phyloP scores from a whole-genome alignment of 2,113 vertebrate genomes.

The Spizaetus ornatus region DNA sequence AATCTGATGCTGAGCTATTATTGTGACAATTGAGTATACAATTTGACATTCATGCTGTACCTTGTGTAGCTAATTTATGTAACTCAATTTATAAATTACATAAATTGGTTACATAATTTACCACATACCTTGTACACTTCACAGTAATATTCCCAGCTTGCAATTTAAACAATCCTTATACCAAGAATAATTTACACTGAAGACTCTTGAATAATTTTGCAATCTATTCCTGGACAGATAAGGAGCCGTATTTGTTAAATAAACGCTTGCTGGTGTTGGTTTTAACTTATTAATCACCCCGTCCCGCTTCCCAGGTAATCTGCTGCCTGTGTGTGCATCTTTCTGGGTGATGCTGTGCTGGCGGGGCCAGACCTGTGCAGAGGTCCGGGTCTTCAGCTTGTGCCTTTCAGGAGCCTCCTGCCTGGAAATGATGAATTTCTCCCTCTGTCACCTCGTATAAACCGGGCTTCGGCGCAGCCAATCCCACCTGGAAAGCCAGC shows the following conservation, averaged over 20 bases:
- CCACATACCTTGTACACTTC: conserved; percentile 56
- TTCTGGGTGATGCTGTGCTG: not conserved
- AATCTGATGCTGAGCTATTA: conserved; percentile 48
- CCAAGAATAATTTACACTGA: conserved; percentile 30
- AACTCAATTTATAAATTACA: conserved; percentile 63
- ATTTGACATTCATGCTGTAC: conserved; percentile 51
- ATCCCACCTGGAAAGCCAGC: not conserved
- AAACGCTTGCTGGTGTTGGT: not conserved
- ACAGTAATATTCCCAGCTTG: conserved; percentile 47
- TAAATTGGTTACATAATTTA: conserved; percentile 58
- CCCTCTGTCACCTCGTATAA: not conserved
- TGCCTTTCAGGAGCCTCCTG: not conserved
- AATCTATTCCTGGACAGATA: conserved; percentile 22
- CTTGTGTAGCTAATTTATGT: conserved; percentile 56
- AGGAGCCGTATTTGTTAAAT: not conserved
- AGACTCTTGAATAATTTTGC: conserved; percentile 45
- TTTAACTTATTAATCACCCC: not conserved
- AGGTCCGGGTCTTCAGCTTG: not conserved
- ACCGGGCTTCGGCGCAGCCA: accelerated
- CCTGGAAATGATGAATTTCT: not conserved
- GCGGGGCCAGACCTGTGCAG: not conserved
- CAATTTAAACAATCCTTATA: conserved; percentile 41
- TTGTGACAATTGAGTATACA: conserved; percentile 47
- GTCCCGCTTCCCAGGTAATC: not conserved
- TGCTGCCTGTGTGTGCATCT: accelerated